Percentiles rank a stretch among this genome's conserved stretches.
phyloP scores from a whole-genome alignment of 2,888 invertebrate species.

The Eristalis arbustorum region DNA sequence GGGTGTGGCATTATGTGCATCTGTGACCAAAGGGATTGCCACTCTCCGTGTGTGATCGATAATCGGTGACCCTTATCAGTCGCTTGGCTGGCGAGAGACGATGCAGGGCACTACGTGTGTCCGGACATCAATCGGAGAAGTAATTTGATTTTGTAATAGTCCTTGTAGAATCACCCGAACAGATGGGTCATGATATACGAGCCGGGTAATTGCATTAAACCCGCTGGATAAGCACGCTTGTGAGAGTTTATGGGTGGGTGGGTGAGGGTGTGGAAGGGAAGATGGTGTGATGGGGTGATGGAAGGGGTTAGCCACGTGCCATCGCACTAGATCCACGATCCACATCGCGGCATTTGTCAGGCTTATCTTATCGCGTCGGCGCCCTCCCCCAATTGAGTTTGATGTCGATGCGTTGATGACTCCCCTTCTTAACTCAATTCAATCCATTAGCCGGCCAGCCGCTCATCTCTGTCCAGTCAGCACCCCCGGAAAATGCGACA shows the following conservation, averaged over 20 bases:
- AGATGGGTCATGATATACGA: conserved; percentile 63
- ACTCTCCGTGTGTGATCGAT: conserved; percentile 54
- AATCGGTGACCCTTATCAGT: conserved; percentile 63
- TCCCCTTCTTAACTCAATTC: no score
- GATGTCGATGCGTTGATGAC: no score
- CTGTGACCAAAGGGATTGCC: conserved; percentile 67
- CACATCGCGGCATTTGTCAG: no score
- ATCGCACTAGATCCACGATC: no score
- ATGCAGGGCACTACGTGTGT: not conserved
- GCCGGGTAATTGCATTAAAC: not conserved
- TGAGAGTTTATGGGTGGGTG: no score
- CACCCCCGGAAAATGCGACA: not conserved
- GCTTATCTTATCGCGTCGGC: no score
- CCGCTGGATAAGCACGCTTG: not conserved
- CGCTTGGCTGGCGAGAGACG: not conserved
- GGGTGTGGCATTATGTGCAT: conserved; percentile 60
- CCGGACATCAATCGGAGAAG: conserved; percentile 51
- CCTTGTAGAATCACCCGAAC: conserved; percentile 52
- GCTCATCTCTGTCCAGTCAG: not conserved
- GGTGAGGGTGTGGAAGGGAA: no score
- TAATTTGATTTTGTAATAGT: conserved; percentile 64
- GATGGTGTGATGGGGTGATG: no score
- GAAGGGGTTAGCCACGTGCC: no score
- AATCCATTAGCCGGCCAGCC: no score
- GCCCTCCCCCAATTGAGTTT: no score